Base-by-base conservation (phyloP, 1,140 invertebrate genomes). In the Leptinotarsa lineolata region DNA sequence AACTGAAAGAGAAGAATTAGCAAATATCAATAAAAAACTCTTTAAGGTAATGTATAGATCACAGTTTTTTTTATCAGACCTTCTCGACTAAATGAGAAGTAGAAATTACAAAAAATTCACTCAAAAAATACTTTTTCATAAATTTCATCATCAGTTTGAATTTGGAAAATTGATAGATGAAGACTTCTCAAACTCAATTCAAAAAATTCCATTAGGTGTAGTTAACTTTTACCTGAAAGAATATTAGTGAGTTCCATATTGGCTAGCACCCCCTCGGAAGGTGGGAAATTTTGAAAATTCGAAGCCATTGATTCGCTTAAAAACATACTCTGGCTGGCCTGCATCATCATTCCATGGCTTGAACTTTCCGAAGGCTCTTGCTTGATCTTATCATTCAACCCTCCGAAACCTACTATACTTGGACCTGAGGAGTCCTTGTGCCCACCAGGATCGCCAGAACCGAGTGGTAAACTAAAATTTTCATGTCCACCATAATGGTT, bases 361-460 rank as follows among this genome's bases (percentile, higher is more conserved):
- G 83, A 85, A 71, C 86, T 86, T 11, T 84, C 81, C 5, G 83
- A 82, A 2, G 88, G 85, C 73, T 89, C 88, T 75, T 87, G 85
- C 75, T 89, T 89, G 8, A 71, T 71, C 67, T 88, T 88, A 0
- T 86, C 87, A 2, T 82, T 80, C 45, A 86, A 84, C 48, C 85
- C 86, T 12, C 84, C 85, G 73, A 87, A 88, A 72, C 88, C 87
- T 1, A 86, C 80, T 72, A 88, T 84, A 80, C 67, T 82, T 21
- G 78, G 84, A 61, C 86, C 87, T 65, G 83, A 84, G 44, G 83
- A 79, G 59, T 81, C 83, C 48, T 86, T 87, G 12, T 85, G 83
- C 66, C 85, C 85, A 59, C 83, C 82, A 61, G 81, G 81, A 77
- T 83, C 84, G 72, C 81, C 81, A 75, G 83, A 78, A 76, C 82